Conservation (phyloP, 2,113 vertebrate genomes). For the Pandion haliaetus region DNA sequence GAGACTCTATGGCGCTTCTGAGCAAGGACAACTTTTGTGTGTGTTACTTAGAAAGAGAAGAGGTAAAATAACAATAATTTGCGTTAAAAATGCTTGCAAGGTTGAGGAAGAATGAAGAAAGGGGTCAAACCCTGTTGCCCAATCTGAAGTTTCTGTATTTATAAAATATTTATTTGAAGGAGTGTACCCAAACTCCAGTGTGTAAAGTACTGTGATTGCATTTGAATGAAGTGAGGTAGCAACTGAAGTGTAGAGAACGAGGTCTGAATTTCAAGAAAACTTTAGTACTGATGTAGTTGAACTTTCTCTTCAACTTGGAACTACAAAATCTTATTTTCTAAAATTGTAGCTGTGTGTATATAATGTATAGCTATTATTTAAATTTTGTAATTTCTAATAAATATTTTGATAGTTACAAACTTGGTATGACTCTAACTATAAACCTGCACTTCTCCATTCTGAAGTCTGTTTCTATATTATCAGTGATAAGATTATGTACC, state of each 20-base stretch:
- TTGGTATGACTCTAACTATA: neutral
- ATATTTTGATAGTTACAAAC: constrained; percentile 46
- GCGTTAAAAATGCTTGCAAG: neutral
- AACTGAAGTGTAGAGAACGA: neutral
- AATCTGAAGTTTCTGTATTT: neutral
- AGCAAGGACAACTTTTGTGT: constrained; percentile 92
- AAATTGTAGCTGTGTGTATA: constrained; percentile 26
- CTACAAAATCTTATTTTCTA: neutral
- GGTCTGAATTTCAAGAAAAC: neutral
- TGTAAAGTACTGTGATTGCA: neutral
- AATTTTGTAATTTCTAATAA: constrained; percentile 56
- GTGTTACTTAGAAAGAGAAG: constrained; percentile 85
- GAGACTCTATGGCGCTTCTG: constrained; percentile 82
- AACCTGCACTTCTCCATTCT: neutral
- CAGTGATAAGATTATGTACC: neutral
- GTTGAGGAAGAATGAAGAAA: neutral
- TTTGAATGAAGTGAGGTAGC: neutral
- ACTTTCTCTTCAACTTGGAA: neutral
- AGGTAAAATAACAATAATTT: neutral
- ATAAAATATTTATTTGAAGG: constrained; percentile 13
- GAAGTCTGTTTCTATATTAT: neutral
- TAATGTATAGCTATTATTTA: constrained; percentile 28
- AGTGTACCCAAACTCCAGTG: neutral
- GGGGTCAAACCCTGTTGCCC: neutral
- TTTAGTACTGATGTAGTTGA: neutral